A percentile compares a stretch with the other conserved stretches of the same genome.
Conservation (phyloP, 2,888 invertebrate species). For the Phymatocera aterrima region DNA sequence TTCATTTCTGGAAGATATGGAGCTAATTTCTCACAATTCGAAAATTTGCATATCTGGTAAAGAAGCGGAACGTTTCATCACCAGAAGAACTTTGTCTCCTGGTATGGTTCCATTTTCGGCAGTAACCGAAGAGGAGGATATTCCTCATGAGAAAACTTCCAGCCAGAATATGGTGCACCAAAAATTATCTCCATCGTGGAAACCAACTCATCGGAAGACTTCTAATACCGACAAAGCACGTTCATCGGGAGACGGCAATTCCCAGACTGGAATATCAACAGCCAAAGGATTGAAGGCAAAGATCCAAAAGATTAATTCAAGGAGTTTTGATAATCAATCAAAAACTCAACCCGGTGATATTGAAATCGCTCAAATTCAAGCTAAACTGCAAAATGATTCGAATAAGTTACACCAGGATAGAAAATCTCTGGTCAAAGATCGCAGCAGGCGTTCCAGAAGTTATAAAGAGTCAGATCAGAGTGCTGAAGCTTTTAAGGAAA, state of each 20-base stretch:
- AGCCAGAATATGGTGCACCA: too few relatives aligned
- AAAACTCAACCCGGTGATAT: constrained; percentile 21
- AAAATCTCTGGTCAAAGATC: constrained; percentile 37
- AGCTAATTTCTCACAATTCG: constrained; percentile 54
- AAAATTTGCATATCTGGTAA: constrained; percentile 49
- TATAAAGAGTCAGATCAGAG: constrained; percentile 48
- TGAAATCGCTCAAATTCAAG: not conserved
- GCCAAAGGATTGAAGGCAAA: constrained; percentile 51
- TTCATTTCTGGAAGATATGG: constrained; percentile 68
- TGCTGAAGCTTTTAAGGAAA: constrained; percentile 67
- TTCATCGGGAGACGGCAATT: constrained; percentile 42
- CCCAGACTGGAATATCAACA: not conserved
- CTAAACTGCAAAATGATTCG: constrained; percentile 8
- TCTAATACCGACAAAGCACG: constrained; percentile 29
- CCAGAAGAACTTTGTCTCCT: constrained; percentile 59
- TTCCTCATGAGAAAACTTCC: not conserved
- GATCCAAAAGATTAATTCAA: constrained; percentile 49
- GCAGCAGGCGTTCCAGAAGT: constrained; percentile 38
- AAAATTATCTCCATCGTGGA: not conserved
- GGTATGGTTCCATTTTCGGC: not conserved
- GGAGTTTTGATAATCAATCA: constrained; percentile 1
- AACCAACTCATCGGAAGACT: not conserved
- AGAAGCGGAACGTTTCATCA: constrained; percentile 61
- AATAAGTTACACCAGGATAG: constrained; percentile 6
- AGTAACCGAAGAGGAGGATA: constrained; percentile 45